phyloP scores from a whole-genome alignment of 37 sponge, comb jelly and placozoan genomes.

The Cliona cf. orientalis region DNA sequence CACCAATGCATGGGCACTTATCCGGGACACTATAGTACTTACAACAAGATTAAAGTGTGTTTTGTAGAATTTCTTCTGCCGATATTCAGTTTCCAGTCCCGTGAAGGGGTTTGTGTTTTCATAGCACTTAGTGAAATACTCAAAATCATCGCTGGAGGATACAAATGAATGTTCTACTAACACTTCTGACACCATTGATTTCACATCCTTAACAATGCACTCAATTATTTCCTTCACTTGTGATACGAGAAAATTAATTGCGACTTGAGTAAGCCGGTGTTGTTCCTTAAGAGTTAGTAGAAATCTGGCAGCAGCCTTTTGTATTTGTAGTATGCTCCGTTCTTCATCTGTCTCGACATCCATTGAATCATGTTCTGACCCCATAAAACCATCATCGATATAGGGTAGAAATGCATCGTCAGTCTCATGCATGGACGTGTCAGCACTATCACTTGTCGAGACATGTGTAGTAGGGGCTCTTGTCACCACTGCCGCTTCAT shows the following conservation, averaged over 20 bases:
- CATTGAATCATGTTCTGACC: neutral
- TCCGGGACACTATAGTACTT: too few species aligned
- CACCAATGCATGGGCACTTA: too few species aligned
- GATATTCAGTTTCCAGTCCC: neutral
- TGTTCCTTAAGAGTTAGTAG: slow-evolving; percentile 16
- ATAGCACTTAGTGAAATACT: too few species aligned
- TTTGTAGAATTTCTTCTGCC: neutral
- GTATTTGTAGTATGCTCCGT: neutral
- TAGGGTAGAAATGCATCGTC: too few species aligned
- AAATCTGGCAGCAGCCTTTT: neutral
- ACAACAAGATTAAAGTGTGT: neutral
- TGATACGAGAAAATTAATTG: slow-evolving; percentile 8
- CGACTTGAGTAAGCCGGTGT: slow-evolving; percentile 1
- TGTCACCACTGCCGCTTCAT: too few species aligned
- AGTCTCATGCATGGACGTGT: too few species aligned
- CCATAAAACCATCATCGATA: too few species aligned
- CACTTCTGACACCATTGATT: neutral
- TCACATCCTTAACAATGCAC: neutral
- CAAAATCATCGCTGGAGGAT: too few species aligned
- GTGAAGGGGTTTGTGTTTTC: neutral
- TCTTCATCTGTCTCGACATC: neutral
- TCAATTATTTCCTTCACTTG: neutral
- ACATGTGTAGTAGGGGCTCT: too few species aligned
- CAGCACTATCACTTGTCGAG: too few species aligned
- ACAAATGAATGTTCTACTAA: neutral